phyloP scores from a whole-genome alignment of 2,888 invertebrate species.

The Neria commutata region DNA sequence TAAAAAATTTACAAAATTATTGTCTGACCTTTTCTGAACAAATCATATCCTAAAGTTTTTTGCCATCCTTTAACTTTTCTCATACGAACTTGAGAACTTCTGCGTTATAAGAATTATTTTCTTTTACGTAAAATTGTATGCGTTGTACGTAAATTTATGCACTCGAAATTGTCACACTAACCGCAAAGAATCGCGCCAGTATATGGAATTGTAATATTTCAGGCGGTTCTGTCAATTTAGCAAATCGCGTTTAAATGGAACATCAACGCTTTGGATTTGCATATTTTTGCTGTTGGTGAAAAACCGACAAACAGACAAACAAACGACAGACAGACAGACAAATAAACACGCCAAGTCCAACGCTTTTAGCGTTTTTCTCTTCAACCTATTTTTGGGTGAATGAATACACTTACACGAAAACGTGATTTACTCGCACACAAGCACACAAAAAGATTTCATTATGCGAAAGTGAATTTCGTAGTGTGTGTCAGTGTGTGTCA shows the following conservation, averaged over 20 bases:
- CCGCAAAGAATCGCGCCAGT: neutral
- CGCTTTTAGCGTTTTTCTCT: too few relatives aligned
- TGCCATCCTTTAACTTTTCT: neutral
- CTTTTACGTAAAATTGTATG: too few relatives aligned
- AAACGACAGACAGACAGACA: too few relatives aligned
- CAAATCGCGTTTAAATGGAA: neutral
- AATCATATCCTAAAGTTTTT: neutral
- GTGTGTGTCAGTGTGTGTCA: too few relatives aligned
- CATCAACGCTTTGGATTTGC: constrained; percentile 1
- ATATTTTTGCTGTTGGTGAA: too few relatives aligned
- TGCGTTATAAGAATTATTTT: too few relatives aligned
- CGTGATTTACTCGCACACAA: neutral
- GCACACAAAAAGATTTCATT: neutral
- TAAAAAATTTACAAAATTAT: neutral
- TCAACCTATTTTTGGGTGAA: too few relatives aligned
- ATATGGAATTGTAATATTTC: constrained; percentile 31
- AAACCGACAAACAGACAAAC: too few relatives aligned
- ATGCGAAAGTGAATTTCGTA: neutral
- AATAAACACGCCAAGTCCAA: too few relatives aligned
- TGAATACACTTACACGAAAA: neutral
- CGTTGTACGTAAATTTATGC: neutral
- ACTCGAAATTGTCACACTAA: neutral
- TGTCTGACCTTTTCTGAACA: too few relatives aligned
- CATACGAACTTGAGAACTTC: neutral
- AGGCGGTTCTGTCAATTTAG: constrained; percentile 32